Percentiles rank a stretch among this genome's conserved stretches.
Conservation (phyloP, 2,113 vertebrate genomes). For the Riparia riparia region DNA sequence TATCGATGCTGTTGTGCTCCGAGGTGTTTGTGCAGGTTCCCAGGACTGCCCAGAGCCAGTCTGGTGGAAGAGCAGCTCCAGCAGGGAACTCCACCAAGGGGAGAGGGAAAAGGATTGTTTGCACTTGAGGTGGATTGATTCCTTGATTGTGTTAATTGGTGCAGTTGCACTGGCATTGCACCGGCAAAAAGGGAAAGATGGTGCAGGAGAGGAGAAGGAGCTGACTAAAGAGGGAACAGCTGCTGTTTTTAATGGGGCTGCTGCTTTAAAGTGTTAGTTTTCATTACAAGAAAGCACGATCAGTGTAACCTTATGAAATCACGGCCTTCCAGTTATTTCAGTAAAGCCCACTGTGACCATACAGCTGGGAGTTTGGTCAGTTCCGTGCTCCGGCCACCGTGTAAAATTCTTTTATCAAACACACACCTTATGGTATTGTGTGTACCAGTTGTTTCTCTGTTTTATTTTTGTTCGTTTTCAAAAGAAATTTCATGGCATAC, state of each 20-base stretch:
- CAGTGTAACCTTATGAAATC: background rate
- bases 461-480: background rate
- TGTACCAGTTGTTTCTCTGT: background rate
- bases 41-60: background rate
- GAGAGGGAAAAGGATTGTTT: background rate
- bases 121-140: background rate
- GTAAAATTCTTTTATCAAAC: background rate
- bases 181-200: background rate
- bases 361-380: background rate
- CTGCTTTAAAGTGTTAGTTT: background rate
- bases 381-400: background rate
- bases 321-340: background rate
- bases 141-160: background rate
- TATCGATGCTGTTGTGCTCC: fast-evolving
- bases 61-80: background rate
- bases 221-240: background rate
- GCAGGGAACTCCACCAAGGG: background rate
- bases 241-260: background rate
- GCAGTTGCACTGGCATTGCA: background rate
- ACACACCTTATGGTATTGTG: too few relatives aligned
- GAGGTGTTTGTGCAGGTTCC: background rate
- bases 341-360: background rate
- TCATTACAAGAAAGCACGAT: background rate
- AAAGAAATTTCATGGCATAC: background rate
- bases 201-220: background rate